Evolutionary conservation across 2,113 vertebrate species (phyloP), one percentile per base, ranked within the genome.

Genomic region (Chlamydotis undulata): DNA sequence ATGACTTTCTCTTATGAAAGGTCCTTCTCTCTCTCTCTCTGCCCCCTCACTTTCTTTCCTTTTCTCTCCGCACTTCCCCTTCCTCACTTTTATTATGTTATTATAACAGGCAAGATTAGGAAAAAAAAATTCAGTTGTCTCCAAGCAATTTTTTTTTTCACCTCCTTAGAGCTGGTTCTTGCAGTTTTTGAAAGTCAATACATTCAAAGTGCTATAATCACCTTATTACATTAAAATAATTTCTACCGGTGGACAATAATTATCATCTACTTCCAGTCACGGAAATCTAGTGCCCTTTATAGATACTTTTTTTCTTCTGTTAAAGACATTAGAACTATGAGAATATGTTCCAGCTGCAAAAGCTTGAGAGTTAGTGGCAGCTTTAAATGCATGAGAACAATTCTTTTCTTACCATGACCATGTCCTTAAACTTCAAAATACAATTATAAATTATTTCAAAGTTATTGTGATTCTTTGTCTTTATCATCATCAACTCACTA

Each of bases 21-120:
- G 28, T 13, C 7, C 2, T 73, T 75, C 21, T 61, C 16, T 77
- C 37, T 63, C 4, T 39, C 14, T 77, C 37, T 64, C 22, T 61
- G 55, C 10, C 23, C 3, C 2, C 7, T 56, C 0, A 0, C 5
- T 37, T 35, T 29, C 19, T 80, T 55, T 68, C 9, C 7, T 39
- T 83, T 75, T 75, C 14, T n/a, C 4, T 71, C 10, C 50, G 22
- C 3, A 7, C 3, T 4, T n/a, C 4, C 6, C 7, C 4, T 68
- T 60, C 8, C 13, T 17, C 8, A 15, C 4, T 73, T 79, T 45
- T 45, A 21, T 52, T 85, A 19, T 26, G 25, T 19, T 60, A 28
- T 57, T 70, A 29, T 13, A 35, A 39, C 9, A 43, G 21, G 8
- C 8, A 75, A 28, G 29, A 69, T 13, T 2, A 60, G 37, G 15